These are phyloP conservation scores for Poecilia latipinna DNA, from an alignment of 2,113 vertebrate genomes.

Conservation along the genomic window DNA sequence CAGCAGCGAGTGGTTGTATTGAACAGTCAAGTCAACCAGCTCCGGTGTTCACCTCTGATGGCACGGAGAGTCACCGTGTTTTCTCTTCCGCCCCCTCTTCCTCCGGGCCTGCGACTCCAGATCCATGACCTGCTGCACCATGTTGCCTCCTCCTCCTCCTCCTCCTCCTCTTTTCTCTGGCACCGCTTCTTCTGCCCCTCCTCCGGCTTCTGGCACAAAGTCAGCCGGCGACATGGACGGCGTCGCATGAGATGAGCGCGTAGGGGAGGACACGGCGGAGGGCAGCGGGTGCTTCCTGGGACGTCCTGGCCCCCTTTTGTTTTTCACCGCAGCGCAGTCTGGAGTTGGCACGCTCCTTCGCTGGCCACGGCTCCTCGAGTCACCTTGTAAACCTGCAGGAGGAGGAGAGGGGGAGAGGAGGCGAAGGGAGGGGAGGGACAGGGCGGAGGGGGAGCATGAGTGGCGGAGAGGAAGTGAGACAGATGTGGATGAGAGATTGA, in stretches of 20 bases:
- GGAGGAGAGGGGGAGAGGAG: conserved; percentile 10
- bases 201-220: conserved; percentile 53
- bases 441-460: conserved; percentile 24
- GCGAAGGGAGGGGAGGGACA: background rate
- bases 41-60: conserved; percentile 72
- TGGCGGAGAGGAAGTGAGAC: conserved; percentile 65
- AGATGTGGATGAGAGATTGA: conserved; percentile 75
- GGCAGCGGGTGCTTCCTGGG: conserved; percentile 88
- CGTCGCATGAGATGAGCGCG: conserved; percentile 23
- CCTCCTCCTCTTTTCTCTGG: conserved; percentile 44
- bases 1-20: conserved; percentile 64
- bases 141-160: conserved; percentile 62
- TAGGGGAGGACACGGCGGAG: conserved; percentile 47
- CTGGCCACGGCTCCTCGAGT: conserved; percentile 64
- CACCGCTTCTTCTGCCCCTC: conserved; percentile 67
- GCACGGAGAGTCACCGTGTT: conserved; percentile 75
- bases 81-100: conserved; percentile 88
- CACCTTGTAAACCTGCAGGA: conserved; percentile 74
- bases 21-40: conserved; percentile 65
- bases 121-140: conserved; percentile 84
- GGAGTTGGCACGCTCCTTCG: conserved; percentile 53
- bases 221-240: conserved; percentile 48
- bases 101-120: conserved; percentile 85
- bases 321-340: conserved; percentile 79
- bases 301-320: conserved; percentile 90